Conservation (phyloP, 1,140 invertebrate species). For the Aphis gossypii region DNA sequence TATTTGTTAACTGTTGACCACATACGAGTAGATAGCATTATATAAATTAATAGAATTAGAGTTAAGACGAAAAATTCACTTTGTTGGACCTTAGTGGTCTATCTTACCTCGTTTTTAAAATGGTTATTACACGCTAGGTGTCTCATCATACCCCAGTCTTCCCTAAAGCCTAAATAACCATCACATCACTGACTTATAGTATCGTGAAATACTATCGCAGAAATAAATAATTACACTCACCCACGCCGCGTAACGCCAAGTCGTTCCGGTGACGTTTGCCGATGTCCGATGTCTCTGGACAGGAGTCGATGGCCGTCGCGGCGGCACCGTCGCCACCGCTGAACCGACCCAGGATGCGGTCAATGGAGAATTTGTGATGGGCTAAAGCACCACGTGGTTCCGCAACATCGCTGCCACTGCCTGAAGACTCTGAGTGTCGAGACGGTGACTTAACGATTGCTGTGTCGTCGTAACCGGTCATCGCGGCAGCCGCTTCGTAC, state of each 20-base stretch:
- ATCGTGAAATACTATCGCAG: not conserved
- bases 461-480: not conserved
- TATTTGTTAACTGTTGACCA: too few species aligned
- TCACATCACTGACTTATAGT: not conserved
- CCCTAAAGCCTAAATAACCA: not conserved
- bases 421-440: conserved; percentile 34
- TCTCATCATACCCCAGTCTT: too few species aligned
- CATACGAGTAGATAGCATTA: too few species aligned
- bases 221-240: not conserved
- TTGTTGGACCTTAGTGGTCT: too few species aligned
- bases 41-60: too few species aligned
- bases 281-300: not conserved
- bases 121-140: too few species aligned
- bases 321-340: not conserved
- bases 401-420: not conserved
- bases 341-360: conserved; percentile 28
- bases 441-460: not conserved
- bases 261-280: not conserved
- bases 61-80: too few species aligned
- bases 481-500: not conserved
- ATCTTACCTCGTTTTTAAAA: too few species aligned
- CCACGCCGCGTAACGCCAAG: not conserved
- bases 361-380: conserved; percentile 51
- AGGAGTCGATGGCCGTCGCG: not conserved
- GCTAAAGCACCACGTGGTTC: conserved; percentile 7